Evolutionary conservation across 2,888 invertebrate genomes (phyloP).

Genomic region (Chrysolina americana): DNA sequence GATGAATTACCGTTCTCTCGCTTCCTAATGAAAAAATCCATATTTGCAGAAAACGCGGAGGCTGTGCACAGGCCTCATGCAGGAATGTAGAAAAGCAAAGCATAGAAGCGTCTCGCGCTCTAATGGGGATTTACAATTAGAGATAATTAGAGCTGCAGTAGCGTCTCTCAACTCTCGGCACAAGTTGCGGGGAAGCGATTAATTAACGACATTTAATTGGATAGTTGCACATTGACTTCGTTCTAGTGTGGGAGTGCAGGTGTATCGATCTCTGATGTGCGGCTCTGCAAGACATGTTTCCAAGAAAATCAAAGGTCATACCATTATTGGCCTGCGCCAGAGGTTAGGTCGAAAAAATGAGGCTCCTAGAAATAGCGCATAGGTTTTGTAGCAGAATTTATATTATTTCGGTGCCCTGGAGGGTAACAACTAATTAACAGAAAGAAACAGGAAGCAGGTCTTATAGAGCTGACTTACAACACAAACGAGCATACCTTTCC

Average conservation of each 20-base stretch:
- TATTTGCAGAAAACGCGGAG: slow-evolving; percentile 37
- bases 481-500: too few relatives aligned
- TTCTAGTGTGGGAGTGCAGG: not conserved
- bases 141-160: slow-evolving; percentile 65
- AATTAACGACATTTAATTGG: slow-evolving; percentile 67
- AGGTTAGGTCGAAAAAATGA: too few relatives aligned
- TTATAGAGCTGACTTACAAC: too few relatives aligned
- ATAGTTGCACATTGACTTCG: slow-evolving; percentile 35
- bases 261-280: not conserved
- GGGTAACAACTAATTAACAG: too few relatives aligned
- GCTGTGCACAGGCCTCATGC: too few relatives aligned
- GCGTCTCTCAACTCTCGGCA: slow-evolving; percentile 51
- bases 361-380: too few relatives aligned
- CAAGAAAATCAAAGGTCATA: too few relatives aligned
- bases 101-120: slow-evolving; percentile 32
- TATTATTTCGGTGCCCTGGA: too few relatives aligned
- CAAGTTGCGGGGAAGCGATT: slow-evolving; percentile 64
- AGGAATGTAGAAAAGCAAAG: slow-evolving; percentile 42
- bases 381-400: too few relatives aligned
- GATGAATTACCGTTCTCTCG: slow-evolving; percentile 30
- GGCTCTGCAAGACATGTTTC: not conserved
- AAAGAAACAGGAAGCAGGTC: too few relatives aligned
- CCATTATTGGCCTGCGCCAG: too few relatives aligned
- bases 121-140: slow-evolving; percentile 67
- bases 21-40: slow-evolving; percentile 38